Evolutionary conservation across 23 tunicate genomes (phyloP).

Genomic region (Corella eumyota): DNA sequence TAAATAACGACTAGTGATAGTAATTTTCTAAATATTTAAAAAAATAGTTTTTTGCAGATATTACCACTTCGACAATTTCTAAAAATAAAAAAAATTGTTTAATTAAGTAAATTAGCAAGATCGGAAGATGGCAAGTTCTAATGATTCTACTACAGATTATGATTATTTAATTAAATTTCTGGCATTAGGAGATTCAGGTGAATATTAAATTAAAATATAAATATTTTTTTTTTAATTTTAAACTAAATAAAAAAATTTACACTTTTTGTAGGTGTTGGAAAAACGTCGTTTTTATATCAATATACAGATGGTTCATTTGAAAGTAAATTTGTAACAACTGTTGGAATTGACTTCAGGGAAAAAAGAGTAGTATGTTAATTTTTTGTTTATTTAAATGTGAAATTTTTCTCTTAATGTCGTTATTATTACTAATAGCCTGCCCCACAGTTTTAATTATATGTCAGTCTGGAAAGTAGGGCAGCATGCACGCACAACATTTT

Average conservation of each 20-base stretch:
- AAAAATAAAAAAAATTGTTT: too few species aligned
- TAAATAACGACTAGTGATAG: too few species aligned
- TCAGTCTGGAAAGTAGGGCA: too few species aligned
- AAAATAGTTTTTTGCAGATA: too few species aligned
- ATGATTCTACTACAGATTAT: constrained; percentile 75
- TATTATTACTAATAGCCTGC: background rate
- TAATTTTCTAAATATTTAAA: too few species aligned
- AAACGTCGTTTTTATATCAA: constrained; percentile 94
- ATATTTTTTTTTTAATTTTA: background rate
- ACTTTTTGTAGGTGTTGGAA: constrained; percentile 74
- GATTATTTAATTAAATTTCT: constrained; percentile 95
- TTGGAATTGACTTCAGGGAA: constrained; percentile 96
- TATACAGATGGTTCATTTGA: constrained; percentile 97
- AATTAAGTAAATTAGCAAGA: too few species aligned
- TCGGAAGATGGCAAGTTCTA: constrained; percentile 35
- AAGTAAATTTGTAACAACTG: constrained; percentile 96
- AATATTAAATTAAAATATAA: background rate
- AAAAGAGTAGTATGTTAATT: constrained; percentile 65
- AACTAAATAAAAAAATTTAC: background rate
- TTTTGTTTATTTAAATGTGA: background rate
- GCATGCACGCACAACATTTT: too few species aligned
- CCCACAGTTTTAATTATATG: too few species aligned
- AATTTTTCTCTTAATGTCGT: constrained; percentile 1
- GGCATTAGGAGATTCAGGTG: constrained; percentile 95
- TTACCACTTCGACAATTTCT: too few species aligned